Conservation (phyloP, 2,888 invertebrate species). For the Hirudinaria manillensis region DNA sequence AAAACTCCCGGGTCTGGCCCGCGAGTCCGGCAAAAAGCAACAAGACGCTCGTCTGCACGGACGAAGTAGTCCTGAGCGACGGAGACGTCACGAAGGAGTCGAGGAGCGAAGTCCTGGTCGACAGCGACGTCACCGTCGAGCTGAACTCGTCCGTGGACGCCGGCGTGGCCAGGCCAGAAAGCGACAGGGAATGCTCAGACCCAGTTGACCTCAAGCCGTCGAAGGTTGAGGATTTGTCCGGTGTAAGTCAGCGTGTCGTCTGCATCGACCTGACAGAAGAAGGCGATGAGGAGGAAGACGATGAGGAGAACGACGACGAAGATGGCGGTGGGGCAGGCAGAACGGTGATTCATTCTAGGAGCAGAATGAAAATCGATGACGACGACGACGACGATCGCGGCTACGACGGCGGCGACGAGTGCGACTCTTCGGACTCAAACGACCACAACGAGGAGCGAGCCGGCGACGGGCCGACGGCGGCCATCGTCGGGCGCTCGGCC, state of each 20-base stretch:
- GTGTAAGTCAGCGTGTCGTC: not conserved
- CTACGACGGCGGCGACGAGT: slow-evolving; percentile 27
- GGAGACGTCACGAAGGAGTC: not conserved
- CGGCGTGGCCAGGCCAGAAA: not conserved
- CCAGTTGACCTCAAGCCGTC: not conserved
- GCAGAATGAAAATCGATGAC: not conserved
- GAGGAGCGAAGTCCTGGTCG: not conserved
- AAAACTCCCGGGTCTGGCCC: too few species aligned
- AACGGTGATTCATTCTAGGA: not conserved
- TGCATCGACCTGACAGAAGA: slow-evolving; percentile 14
- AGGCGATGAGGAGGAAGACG: slow-evolving; percentile 9
- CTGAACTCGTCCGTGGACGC: not conserved
- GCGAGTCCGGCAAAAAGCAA: not conserved
- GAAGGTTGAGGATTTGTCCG: not conserved
- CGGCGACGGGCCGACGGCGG: not conserved
- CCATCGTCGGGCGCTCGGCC: not conserved
- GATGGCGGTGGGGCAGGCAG: not conserved
- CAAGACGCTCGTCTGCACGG: not conserved
- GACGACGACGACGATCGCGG: slow-evolving; percentile 23
- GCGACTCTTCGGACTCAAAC: not conserved
- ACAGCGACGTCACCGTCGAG: not conserved
- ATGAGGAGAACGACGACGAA: slow-evolving; percentile 7
- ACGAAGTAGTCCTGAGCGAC: not conserved
- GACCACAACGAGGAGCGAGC: not conserved
- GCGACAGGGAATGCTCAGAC: not conserved